Evolutionary conservation across 2,888 invertebrate genomes (phyloP), one percentile per base, ranked within the genome.

Genomic region (Craniophora ligustri): DNA sequence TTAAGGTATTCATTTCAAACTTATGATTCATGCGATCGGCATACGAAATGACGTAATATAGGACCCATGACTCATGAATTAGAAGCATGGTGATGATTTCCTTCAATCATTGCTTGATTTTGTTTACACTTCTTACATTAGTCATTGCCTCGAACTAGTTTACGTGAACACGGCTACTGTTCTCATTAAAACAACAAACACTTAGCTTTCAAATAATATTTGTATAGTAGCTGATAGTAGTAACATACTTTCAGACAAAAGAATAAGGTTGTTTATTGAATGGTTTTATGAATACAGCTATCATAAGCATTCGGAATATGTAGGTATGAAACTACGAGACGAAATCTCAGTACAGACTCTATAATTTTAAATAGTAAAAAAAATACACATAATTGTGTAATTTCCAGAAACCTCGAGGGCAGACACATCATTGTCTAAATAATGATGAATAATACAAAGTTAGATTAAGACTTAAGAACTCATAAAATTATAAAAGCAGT

Each of bases 21-120:
- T 23, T 35, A 58, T 75, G 75, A 72, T 42, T 67, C 68, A 75
- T 18, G 30, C 46, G 21, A n/a, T 42, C 30, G 32, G 59, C 47
- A 55, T 57, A 41, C 47, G 19, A 39, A 41, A 47, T 53, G 59
- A 50, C 57, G 61, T 59, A 72, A 64, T 40, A 51, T 35, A 57
- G 56, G 19, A 34, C 19, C 28, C 41, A 35, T 75, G 72, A 75
- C 39, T 72, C 72, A 72, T 64, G 45, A 47, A 19, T 59, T 51
- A 65, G 59, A 67, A 64, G 40, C 59, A 44, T 41, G 32, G 35
- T 61, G 64, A 72, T 68, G 68, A 67, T 67, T 67, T 48, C 50
- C 45, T 53, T 68, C 62, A 54, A 72, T 72, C 53, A 56, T 19
- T 48, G 16, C 42, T 21, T 15, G 58, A 53, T 41, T 46, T 32